phyloP scores from a whole-genome alignment of 2,888 invertebrate genomes.

The Agrotis segetum region DNA sequence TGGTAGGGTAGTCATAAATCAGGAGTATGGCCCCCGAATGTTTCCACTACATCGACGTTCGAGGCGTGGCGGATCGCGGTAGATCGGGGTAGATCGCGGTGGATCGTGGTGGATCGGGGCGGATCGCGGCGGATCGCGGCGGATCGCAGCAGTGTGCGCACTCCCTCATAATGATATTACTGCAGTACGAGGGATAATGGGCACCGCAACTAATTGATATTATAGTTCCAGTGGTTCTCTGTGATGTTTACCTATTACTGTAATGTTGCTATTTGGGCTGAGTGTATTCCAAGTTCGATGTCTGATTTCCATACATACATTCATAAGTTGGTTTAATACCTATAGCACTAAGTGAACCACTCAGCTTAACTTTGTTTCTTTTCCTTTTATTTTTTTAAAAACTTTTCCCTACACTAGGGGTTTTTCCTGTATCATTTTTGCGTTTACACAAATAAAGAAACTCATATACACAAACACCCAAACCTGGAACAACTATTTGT shows the following conservation, averaged over 20 bases:
- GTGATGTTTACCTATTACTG: conserved; percentile 35
- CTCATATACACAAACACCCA: too few species aligned
- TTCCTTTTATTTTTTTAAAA: too few species aligned
- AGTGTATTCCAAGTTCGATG: background rate
- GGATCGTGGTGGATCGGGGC: too few species aligned
- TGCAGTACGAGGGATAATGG: conserved; percentile 27
- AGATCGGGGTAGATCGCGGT: conserved; percentile 12
- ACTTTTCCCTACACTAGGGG: too few species aligned
- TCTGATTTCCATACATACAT: background rate
- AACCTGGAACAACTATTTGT: too few species aligned
- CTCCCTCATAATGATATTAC: conserved; percentile 31
- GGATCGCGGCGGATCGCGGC: conserved; percentile 11
- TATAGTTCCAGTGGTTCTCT: conserved; percentile 12
- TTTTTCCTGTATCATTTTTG: too few species aligned
- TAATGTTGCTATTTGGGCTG: conserved; percentile 11
- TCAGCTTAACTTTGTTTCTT: too few species aligned
- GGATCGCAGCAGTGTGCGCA: conserved; percentile 18
- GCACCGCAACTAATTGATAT: conserved; percentile 40
- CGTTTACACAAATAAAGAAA: too few species aligned
- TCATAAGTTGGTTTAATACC: background rate
- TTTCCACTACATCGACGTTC: conserved; percentile 53
- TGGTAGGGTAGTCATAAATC: conserved; percentile 61
- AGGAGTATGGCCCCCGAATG: conserved; percentile 58
- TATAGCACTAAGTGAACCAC: too few species aligned
- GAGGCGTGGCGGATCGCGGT: background rate